Percentiles rank a stretch among this genome's conserved stretches.
phyloP scores from a whole-genome alignment of 2,797 vertebrate genomes.

The Masticophis lateralis region DNA sequence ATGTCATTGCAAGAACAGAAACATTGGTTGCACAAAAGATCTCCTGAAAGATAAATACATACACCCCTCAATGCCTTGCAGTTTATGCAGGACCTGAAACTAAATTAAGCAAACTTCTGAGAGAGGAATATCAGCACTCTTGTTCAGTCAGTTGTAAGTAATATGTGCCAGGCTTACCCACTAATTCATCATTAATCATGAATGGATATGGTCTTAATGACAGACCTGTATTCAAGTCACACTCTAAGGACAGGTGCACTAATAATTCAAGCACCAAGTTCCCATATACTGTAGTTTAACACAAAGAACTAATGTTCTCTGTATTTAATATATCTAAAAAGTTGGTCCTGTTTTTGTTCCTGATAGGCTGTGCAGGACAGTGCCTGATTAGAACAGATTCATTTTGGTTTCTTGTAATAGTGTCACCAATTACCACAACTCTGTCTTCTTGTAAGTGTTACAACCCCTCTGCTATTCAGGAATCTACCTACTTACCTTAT shows the following conservation, averaged over 20 bases:
- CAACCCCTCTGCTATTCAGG: not conserved
- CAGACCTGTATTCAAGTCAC: not conserved
- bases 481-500: not conserved
- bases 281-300: not conserved
- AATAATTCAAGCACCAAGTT: not conserved
- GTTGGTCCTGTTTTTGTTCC: not conserved
- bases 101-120: not conserved
- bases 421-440: not conserved
- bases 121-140: not conserved
- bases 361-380: not conserved
- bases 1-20: not conserved
- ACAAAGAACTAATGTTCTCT: not conserved
- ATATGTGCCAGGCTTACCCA: not conserved
- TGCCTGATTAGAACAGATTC: not conserved
- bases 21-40: not conserved
- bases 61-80: not conserved
- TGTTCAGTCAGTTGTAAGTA: not conserved
- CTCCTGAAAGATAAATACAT: not conserved
- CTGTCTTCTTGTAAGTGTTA: not conserved
- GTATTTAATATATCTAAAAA: not conserved
- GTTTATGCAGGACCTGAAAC: not conserved
- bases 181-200: not conserved
- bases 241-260: not conserved
- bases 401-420: not conserved
- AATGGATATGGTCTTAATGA: not conserved